phyloP scores from a whole-genome alignment of 1,140 invertebrate genomes.

The Trypoxylus dichotomus region DNA sequence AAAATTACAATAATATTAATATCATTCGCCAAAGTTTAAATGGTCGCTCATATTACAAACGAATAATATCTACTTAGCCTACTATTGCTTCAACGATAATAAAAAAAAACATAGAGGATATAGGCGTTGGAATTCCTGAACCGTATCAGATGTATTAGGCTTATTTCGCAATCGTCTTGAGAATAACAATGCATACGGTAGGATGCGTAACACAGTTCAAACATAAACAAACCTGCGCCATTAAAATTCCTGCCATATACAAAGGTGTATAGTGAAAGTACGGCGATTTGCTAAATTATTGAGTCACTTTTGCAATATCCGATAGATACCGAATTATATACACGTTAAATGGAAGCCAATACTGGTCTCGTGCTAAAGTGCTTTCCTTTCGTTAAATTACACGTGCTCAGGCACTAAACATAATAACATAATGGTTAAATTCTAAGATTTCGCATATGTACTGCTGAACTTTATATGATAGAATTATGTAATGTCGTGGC shows the following conservation, averaged over 20 bases:
- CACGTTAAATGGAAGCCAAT: not conserved
- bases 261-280: not conserved
- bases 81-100: too few species aligned
- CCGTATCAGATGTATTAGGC: not conserved
- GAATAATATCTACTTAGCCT: too few species aligned
- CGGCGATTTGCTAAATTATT: constrained; percentile 2
- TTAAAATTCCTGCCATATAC: not conserved
- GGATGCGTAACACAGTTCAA: not conserved
- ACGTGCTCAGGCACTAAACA: too few species aligned
- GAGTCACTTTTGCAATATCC: not conserved
- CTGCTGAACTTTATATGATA: too few species aligned
- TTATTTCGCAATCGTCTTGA: not conserved
- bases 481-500: too few species aligned
- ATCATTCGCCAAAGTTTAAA: too few species aligned
- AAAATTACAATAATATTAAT: too few species aligned
- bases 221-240: not conserved
- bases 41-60: too few species aligned
- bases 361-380: not conserved
- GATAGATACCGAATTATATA: not conserved
- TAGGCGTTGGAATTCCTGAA: not conserved
- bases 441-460: too few species aligned
- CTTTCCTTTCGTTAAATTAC: not conserved
- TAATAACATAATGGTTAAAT: too few species aligned
- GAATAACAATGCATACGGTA: not conserved
- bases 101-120: too few species aligned